phyloP scores from a whole-genome alignment of 2,113 vertebrate genomes.

The Fulmarus glacialis region DNA sequence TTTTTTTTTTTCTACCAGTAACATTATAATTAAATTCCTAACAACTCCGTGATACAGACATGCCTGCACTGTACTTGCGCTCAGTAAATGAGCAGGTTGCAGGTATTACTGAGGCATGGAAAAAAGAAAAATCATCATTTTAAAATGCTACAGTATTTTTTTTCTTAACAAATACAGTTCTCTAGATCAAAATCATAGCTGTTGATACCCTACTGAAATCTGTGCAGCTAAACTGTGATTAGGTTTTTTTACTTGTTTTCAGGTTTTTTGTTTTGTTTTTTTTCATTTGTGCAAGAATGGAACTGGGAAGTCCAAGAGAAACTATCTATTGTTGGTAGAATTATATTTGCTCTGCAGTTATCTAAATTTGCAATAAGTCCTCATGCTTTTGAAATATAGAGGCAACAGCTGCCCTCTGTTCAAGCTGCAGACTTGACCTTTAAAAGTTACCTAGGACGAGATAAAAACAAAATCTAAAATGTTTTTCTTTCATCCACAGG shows the following conservation, averaged over 20 bases:
- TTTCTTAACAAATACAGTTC: background rate
- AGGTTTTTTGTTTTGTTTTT: background rate
- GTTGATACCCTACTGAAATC: background rate
- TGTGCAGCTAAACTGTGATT: background rate
- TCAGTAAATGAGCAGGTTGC: background rate
- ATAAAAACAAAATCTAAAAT: background rate
- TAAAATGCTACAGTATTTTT: background rate
- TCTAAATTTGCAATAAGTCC: background rate
- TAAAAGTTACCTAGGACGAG: background rate
- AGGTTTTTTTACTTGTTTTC: background rate
- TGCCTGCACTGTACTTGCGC: background rate
- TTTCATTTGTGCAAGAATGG: background rate
- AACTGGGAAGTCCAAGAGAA: background rate
- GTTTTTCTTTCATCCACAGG: constrained; percentile 66
- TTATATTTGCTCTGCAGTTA: background rate
- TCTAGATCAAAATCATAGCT: background rate
- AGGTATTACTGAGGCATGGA: background rate
- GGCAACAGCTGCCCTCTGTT: background rate
- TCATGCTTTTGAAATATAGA: background rate
- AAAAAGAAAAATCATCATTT: background rate
- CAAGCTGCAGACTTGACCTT: background rate
- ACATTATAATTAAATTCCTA: background rate
- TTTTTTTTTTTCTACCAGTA: background rate
- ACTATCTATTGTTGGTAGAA: background rate
- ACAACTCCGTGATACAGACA: background rate